phyloP scores from a whole-genome alignment of 2,888 invertebrate genomes.

The Melanargia galathea region DNA sequence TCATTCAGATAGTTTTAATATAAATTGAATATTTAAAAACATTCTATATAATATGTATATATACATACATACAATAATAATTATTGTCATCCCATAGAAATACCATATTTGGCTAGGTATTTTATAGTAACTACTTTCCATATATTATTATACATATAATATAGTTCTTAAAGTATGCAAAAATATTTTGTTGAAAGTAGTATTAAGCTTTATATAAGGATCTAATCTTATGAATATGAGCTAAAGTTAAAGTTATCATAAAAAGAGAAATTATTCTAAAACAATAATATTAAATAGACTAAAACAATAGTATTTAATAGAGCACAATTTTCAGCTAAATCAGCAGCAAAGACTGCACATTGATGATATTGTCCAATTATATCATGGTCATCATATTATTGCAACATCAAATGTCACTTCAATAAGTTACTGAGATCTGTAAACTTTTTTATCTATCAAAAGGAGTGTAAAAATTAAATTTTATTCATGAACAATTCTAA shows the following conservation, averaged over 20 bases:
- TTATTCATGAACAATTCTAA: too few relatives aligned
- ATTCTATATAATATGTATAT: neutral
- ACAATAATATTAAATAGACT: constrained; percentile 9
- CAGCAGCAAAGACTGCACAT: constrained; percentile 9
- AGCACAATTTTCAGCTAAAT: constrained; percentile 5
- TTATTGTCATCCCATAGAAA: constrained; percentile 13
- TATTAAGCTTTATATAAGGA: constrained; percentile 54
- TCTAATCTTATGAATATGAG: constrained; percentile 81
- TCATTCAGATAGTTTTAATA: constrained; percentile 32
- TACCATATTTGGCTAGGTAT: constrained; percentile 24
- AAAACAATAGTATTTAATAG: constrained; percentile 24
- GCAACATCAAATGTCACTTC: constrained; percentile 4
- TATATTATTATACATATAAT: constrained; percentile 18
- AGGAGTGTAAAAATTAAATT: too few relatives aligned
- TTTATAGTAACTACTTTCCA: constrained; percentile 28
- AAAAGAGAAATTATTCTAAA: constrained; percentile 37
- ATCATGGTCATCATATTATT: neutral
- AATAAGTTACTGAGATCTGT: neutral
- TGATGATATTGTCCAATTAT: neutral
- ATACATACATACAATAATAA: too few relatives aligned
- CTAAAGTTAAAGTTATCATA: constrained; percentile 53
- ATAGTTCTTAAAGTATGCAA: constrained; percentile 24
- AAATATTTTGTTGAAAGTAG: constrained; percentile 41
- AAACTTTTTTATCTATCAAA: neutral
- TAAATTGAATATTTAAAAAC: constrained; percentile 14